Conservation (phyloP, 1,140 invertebrate species). For the Drosophila triauraria region DNA sequence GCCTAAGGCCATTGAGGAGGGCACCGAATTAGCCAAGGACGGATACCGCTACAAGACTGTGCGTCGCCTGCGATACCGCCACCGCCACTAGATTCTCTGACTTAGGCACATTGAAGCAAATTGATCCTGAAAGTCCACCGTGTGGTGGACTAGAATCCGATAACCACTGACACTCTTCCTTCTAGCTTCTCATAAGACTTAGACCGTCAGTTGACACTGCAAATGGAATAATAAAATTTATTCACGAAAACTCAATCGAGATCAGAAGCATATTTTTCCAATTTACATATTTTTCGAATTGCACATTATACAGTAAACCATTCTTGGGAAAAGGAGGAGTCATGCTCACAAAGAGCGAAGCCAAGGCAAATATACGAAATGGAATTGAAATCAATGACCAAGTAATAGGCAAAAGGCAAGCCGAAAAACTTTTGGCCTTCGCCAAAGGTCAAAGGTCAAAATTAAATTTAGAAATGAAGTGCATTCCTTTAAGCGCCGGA, state of each 20-base stretch:
- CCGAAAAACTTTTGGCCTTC: constrained; percentile 53
- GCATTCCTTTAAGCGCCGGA: constrained; percentile 61
- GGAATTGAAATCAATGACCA: constrained; percentile 75
- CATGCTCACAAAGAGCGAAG: not conserved
- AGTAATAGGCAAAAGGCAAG: constrained; percentile 45
- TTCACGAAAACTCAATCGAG: constrained; percentile 56
- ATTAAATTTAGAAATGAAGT: constrained; percentile 79
- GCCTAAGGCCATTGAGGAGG: constrained; percentile 55
- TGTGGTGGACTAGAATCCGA: not conserved
- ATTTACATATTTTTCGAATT: constrained; percentile 48
- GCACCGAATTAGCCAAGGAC: constrained; percentile 73
- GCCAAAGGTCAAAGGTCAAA: constrained; percentile 47
- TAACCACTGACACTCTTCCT: constrained; percentile 3
- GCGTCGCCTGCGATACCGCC: constrained; percentile 74
- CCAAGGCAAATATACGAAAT: constrained; percentile 31
- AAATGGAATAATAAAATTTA: constrained; percentile 80
- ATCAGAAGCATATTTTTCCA: constrained; percentile 5
- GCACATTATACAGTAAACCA: constrained; percentile 59
- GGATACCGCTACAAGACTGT: constrained; percentile 82
- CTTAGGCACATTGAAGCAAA: constrained; percentile 72
- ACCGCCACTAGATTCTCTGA: constrained; percentile 64
- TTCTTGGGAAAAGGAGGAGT: constrained; percentile 16
- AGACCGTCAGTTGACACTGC: constrained; percentile 40
- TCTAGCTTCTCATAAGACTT: constrained; percentile 22
- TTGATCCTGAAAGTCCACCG: constrained; percentile 75